Conservation (phyloP, 2,113 vertebrate genomes). For the Setophaga kirtlandii region DNA sequence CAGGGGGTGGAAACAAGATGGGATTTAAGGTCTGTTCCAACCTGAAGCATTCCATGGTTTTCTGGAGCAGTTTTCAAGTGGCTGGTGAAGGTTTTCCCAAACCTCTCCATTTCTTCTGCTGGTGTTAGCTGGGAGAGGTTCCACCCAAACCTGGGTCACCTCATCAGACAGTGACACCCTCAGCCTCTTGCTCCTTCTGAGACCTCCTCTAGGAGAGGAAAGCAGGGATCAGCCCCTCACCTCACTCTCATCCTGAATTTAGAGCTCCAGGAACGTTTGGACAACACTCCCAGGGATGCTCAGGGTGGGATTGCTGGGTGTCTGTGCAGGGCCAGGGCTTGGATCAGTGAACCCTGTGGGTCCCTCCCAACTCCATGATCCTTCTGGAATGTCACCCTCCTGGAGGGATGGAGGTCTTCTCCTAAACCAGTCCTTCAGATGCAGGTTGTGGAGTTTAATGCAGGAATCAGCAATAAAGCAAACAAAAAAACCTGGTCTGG, state of each 20-base stretch:
- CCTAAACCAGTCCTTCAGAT: neutral
- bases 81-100: neutral
- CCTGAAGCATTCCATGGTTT: neutral
- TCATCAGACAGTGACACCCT: neutral
- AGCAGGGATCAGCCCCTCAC: neutral
- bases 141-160: neutral
- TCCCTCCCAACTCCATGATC: neutral
- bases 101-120: neutral
- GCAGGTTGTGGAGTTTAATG: neutral
- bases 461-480: neutral
- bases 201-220: neutral
- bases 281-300: fast-evolving
- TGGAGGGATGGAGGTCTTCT: neutral
- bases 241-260: neutral
- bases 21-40: neutral
- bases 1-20: neutral
- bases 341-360: neutral
- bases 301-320: neutral
- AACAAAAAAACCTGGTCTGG: neutral
- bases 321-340: neutral
- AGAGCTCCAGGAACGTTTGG: neutral
- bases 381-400: neutral
- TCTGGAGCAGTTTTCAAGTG: neutral
- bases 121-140: neutral
- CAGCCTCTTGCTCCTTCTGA: neutral